Base-by-base conservation (phyloP, 2,888 invertebrate species). In the Watsonalla cultraria region DNA sequence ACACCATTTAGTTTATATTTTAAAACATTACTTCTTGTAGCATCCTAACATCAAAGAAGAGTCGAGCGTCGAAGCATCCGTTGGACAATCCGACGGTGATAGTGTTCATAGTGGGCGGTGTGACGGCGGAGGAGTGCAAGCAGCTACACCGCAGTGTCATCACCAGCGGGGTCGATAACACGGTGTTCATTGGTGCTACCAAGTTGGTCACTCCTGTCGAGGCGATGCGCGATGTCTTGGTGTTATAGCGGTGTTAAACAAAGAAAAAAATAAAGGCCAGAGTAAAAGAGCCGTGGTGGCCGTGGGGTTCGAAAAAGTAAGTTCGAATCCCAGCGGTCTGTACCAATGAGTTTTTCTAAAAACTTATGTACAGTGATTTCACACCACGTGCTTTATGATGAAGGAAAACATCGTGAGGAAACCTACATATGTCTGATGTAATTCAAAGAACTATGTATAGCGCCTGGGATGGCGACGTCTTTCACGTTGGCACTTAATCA, bases 101-200 rank as follows among this genome's bases (percentile, higher is more conserved):
- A 15, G 76, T 95, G 11, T 94, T 92, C 68, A 89, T 95, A 7
- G 77, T 95, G 9, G 95, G 95, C 7, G 95, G 95, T 7, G 82
- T 94, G 5, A 93, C 94, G 0, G 91, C 92, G 0, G 92, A 93
- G 56, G 95, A 95, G 77, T 92, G 91, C 58, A 91, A 86, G 68
- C 85, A 88, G 11, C 62, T 92, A 0, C 89, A 92, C 55, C 80
- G 89, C 4, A 79, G 80, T 4, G 83, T 90, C 5, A 89, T 91
- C 57, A 90, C 88, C 0, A 90, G 91, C 51, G 91, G 90, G 0
- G 78, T 88, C 0, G 90, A 91, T 59, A 85, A 85, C 39, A 78
- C 82, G 0, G 79, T 91, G 7, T 59, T 88, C 0, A 75, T 91
- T 2, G 91, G 90, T 0, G 75, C 86, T 0, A 90, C 89, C 0